Conservation (phyloP, 2,113 vertebrate genomes). For the Falcunculus frontatus region DNA sequence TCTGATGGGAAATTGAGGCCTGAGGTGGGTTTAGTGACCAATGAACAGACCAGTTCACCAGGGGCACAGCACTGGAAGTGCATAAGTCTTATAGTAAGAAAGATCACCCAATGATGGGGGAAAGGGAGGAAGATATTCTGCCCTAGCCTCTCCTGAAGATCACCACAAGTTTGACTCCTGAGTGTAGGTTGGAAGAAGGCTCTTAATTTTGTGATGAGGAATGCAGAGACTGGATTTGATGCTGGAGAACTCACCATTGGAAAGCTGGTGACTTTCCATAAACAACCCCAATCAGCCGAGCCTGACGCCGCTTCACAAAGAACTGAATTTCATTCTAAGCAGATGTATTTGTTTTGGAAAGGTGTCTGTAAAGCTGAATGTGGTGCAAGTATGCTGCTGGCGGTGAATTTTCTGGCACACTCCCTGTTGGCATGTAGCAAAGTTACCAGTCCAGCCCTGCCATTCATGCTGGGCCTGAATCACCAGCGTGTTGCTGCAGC, state of each 20-base stretch:
- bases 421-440: background rate
- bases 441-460: background rate
- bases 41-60: background rate
- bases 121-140: background rate
- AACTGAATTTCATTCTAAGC: background rate
- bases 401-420: background rate
- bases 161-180: background rate
- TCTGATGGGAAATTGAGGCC: background rate
- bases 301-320: background rate
- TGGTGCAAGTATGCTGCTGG: background rate
- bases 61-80: background rate
- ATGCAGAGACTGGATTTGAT: background rate
- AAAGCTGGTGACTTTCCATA: background rate
- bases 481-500: background rate
- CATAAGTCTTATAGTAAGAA: background rate
- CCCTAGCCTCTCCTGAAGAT: background rate
- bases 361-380: background rate
- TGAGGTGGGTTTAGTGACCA: background rate
- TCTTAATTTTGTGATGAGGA: background rate
- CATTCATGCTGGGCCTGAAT: background rate
- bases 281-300: background rate
- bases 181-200: background rate
- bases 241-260: background rate
- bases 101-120: background rate
- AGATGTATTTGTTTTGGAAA: slow-evolving; percentile 30